Conservation (phyloP, 2,113 vertebrate species). For the Lipophrys pholis region DNA sequence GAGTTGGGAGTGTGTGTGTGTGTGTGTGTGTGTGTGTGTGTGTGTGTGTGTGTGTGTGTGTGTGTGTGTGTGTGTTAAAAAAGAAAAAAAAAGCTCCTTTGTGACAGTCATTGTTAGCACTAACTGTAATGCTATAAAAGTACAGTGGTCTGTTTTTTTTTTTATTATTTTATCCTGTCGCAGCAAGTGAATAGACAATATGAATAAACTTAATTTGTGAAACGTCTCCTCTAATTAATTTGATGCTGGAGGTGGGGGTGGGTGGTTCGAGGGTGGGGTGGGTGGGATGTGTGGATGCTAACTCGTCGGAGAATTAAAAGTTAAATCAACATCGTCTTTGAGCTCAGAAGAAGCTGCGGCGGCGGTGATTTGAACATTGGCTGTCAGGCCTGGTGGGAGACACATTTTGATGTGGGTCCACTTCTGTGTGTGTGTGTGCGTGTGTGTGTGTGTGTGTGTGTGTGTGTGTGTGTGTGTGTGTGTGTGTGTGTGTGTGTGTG, state of each 20-base stretch:
- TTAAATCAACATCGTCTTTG: slow-evolving; percentile 67
- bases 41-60: not conserved
- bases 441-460: slow-evolving; percentile 29
- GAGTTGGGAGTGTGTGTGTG: slow-evolving; percentile 11
- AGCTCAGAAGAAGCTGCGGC: slow-evolving; percentile 62
- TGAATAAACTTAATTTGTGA: slow-evolving; percentile 76
- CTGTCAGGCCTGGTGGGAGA: slow-evolving; percentile 59
- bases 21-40: slow-evolving; percentile 5
- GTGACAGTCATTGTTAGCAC: slow-evolving; percentile 77
- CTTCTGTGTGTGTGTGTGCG: slow-evolving; percentile 17
- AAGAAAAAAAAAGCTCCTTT: slow-evolving; percentile 51
- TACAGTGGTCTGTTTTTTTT: slow-evolving; percentile 50
- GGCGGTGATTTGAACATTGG: slow-evolving; percentile 64
- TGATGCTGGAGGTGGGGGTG: slow-evolving; percentile 33
- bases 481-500: slow-evolving; percentile 42
- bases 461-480: slow-evolving; percentile 9
- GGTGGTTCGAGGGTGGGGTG: not conserved
- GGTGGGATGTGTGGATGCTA: slow-evolving; percentile 14
- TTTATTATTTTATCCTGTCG: slow-evolving; percentile 60
- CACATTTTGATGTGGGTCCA: slow-evolving; percentile 63
- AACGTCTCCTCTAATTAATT: slow-evolving; percentile 82
- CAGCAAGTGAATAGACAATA: slow-evolving; percentile 74
- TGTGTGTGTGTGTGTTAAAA: slow-evolving; percentile 3
- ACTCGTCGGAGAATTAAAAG: slow-evolving; percentile 68
- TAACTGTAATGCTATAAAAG: slow-evolving; percentile 67